Evolutionary conservation across 2,113 vertebrate genomes (phyloP), one percentile per base, ranked within the genome.

Genomic region (Lathamus discolor): DNA sequence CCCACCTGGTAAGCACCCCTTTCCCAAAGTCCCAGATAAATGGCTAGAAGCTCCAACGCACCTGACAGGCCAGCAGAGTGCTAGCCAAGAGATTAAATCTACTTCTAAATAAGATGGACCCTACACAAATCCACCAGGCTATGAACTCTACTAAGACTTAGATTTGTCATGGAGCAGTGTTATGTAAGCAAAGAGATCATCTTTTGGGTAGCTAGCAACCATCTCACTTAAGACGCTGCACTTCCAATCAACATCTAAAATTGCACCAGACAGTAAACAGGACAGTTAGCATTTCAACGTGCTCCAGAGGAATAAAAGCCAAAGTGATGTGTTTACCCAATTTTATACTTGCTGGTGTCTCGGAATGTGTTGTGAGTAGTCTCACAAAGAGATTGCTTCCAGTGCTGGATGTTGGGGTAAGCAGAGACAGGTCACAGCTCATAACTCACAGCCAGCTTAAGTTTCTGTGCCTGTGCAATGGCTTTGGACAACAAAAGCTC

Each of bases 271-370:
- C 1, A 39, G n/a, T 29, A 66, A 89, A 55, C 24, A 57, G 49
- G 72, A 66, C 24, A 86, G 14, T 11, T 25, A 43, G 55, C 24
- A 41, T 29, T 62, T 63, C 64, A 62, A 20, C 10, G 3, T 1
- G 31, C 39, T 74, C 28, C 90, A 24, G 46, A 80, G 31, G 41
- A 63, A 57, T 39, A 17, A 80, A 23, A 11, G 8, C 14, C 43
- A 55, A 22, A 77, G 6, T 2, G 3, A 22, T 11, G 4, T 3
- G 0, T 43, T 82, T 17, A n/a, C 20, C 12, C 10, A 44, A 48
- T 55, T 51, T 61, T 29, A 43, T 8, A n/a, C 25, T 61, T 63
- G 24, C 29, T 35, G 51, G 12, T 4, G 1, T 54, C 88, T 17
- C 1, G 1, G 43, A 37, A 27, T 7, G 7, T 25, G 17, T 14